Conservation (phyloP, 2,797 vertebrate genomes). For the Miichthys miiuy region DNA sequence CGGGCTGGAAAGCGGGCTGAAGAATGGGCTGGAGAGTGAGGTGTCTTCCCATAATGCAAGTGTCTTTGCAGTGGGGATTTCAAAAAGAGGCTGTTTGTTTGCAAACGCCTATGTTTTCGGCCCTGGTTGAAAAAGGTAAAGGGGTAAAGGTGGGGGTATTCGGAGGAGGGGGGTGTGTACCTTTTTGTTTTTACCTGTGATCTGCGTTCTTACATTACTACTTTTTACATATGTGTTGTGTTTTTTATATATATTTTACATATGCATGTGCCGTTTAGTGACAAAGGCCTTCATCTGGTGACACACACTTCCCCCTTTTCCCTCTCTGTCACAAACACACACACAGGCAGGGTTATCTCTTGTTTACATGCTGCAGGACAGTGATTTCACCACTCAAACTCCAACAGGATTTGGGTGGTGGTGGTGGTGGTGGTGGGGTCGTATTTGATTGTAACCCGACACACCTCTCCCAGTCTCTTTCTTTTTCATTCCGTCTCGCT, state of each 20-base stretch:
- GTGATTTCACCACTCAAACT: slow-evolving; percentile 67
- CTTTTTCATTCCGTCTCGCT: slow-evolving; percentile 57
- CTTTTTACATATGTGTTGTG: background rate
- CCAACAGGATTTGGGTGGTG: slow-evolving; percentile 46
- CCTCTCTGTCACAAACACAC: slow-evolving; percentile 23
- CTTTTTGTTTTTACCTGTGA: background rate
- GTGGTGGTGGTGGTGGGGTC: slow-evolving; percentile 43
- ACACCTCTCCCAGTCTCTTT: slow-evolving; percentile 67
- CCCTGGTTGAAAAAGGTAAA: background rate
- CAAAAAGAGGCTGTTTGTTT: slow-evolving; percentile 64
- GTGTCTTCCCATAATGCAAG: slow-evolving; percentile 24
- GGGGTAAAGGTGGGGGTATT: background rate
- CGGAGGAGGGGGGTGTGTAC: no score
- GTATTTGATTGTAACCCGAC: slow-evolving; percentile 79
- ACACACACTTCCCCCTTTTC: background rate
- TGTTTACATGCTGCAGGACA: slow-evolving; percentile 62
- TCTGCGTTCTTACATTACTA: background rate
- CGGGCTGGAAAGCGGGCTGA: slow-evolving; percentile 16
- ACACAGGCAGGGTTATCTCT: slow-evolving; percentile 42
- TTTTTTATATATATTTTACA: background rate
- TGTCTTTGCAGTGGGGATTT: slow-evolving; percentile 62
- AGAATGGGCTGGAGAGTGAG: slow-evolving; percentile 23
- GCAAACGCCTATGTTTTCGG: slow-evolving; percentile 52
- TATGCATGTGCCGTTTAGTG: background rate
- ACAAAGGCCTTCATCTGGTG: background rate